These are phyloP conservation scores for Malacosoma neustria DNA, from an alignment of 2,888 invertebrate genomes.

Conservation along the genomic window DNA sequence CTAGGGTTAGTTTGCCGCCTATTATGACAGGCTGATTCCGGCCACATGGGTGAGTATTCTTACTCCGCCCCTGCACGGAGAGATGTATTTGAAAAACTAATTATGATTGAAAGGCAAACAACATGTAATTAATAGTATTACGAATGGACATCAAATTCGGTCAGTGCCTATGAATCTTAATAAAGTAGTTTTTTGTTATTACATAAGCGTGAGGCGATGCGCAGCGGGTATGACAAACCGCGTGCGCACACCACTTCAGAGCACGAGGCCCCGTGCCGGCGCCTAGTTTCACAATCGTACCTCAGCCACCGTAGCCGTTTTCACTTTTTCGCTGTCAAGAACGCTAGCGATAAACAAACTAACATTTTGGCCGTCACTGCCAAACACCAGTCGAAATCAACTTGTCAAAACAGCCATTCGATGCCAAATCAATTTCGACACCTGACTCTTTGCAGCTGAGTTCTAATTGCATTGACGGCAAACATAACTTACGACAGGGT, in stretches of 20 bases:
- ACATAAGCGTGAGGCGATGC: constrained; percentile 29
- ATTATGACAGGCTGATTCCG: too few relatives aligned
- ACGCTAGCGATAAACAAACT: constrained; percentile 72
- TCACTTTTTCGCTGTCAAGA: constrained; percentile 76
- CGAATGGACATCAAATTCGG: constrained; percentile 8
- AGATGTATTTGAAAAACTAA: too few relatives aligned
- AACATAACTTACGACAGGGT: constrained; percentile 32
- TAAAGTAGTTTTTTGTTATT: constrained; percentile 43
- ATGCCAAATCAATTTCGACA: constrained; percentile 25
- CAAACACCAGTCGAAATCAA: constrained; percentile 28
- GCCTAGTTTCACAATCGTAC: constrained; percentile 62
- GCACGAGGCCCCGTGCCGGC: constrained; percentile 40
- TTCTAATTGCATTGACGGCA: constrained; percentile 36
- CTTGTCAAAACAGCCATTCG: constrained; percentile 26
- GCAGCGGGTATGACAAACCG: constrained; percentile 6
- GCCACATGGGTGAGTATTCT: too few relatives aligned
- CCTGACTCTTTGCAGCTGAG: constrained; percentile 31
- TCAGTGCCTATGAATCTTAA: constrained; percentile 10
- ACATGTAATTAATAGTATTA: not conserved
- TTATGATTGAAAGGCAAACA: too few relatives aligned
- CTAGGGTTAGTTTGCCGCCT: too few relatives aligned
- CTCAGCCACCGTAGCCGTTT: constrained; percentile 64
- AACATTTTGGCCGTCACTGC: constrained; percentile 69
- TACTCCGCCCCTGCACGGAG: too few relatives aligned
- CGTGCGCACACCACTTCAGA: constrained; percentile 31